phyloP scores from a whole-genome alignment of 1,140 invertebrate species.

The Anagrus nilaparvatae region DNA sequence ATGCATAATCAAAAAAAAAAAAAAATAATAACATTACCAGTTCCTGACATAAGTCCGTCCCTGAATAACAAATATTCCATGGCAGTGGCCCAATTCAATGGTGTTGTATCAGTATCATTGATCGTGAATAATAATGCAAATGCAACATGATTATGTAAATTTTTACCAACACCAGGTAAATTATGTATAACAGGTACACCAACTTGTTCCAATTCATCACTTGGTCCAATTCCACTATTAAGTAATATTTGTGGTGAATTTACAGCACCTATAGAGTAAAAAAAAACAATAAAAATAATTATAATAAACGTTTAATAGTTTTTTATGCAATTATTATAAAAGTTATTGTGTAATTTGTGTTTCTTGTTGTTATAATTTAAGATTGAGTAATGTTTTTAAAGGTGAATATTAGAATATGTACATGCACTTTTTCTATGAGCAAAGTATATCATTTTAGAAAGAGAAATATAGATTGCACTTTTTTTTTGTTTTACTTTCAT shows the following conservation, averaged over 20 bases:
- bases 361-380: no score
- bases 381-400: no score
- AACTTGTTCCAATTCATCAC: conserved; percentile 53
- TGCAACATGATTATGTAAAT: conserved; percentile 81
- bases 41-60: conserved; percentile 76
- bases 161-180: conserved; percentile 75
- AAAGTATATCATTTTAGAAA: no score
- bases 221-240: conserved; percentile 71
- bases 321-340: no score
- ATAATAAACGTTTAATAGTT: no score
- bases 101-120: conserved; percentile 70
- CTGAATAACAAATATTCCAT: conserved; percentile 77
- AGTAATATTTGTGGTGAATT: conserved; percentile 76
- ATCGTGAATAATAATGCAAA: conserved; percentile 67
- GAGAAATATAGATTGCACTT: no score
- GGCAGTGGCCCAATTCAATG: conserved; percentile 77
- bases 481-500: no score
- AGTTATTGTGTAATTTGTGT: no score
- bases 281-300: neutral
- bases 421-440: no score
- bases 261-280: conserved; percentile 51
- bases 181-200: conserved; percentile 59
- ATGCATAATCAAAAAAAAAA: no score
- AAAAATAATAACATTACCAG: no score
- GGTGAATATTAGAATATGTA: no score